Evolutionary conservation across 2,888 invertebrate genomes (phyloP), one percentile per base, ranked within the genome.

Genomic region (Drosophila lacicola): DNA sequence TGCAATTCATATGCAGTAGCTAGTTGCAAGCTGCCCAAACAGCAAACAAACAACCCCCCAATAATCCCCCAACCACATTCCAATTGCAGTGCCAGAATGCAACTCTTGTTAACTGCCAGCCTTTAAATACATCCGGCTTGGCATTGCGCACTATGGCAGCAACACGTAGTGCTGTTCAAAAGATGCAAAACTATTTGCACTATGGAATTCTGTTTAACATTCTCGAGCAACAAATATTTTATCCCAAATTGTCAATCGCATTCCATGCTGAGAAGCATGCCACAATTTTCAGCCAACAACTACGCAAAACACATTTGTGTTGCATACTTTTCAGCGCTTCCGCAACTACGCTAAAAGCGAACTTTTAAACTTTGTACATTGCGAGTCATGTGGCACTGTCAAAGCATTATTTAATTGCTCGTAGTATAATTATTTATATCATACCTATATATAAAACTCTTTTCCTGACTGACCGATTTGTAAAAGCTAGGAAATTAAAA

Each of bases 291-390:
- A 29, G 11, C 13, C 8, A 8, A n/a, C 21, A 50, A 34, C 44
- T 4, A 36, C 4, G 17, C 1, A 34, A 21, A n/a, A 4, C 2
- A 8, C 14, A 42, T 60, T 17, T 17, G 4, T 46, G 17, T 56
- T 19, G 61, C 66, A 45, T 46, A 64, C 77, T 74, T 74, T 64
- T 19, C 1, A 45, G 49, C 11, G 50, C 17, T 0, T 8, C 25
- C 29, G 33, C 45, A 11, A 10, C 10, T 41, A 5, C 25, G 4
- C 21, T 11, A 21, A 0, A 29, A 41, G 25, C 6, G 25, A 8
- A 25, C 6, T 25, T 29, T 2, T 2, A 29, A 29, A 29, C 8
- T 29, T 2, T 8, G 1, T 8, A 2, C 0, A 29, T 29, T 29
- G 8, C 29, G 29, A 8, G 29, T 29, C 8, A 8, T 29, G 29